Evolutionary conservation across 2,888 invertebrate species (phyloP).

Genomic region (Rhingia campestris): DNA sequence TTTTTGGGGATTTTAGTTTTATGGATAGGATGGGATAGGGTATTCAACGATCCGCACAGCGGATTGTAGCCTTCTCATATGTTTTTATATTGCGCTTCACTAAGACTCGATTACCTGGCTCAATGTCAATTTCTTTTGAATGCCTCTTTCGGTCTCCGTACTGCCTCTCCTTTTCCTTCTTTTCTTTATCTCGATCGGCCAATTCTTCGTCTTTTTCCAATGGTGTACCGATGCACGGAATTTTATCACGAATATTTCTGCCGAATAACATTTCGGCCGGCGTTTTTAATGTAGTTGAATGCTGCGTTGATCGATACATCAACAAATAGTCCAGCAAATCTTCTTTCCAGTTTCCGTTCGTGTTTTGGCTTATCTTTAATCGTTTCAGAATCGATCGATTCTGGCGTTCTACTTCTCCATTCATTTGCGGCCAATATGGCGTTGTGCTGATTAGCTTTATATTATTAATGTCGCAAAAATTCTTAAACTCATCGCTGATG

Average conservation of each 20-base stretch:
- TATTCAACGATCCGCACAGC: too few relatives aligned
- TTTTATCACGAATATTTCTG: constrained; percentile 74
- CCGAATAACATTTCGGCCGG: constrained; percentile 75
- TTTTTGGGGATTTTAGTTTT: too few relatives aligned
- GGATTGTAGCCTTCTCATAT: too few relatives aligned
- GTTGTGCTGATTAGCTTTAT: constrained; percentile 71
- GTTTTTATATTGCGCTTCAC: too few relatives aligned
- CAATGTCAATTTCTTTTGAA: constrained; percentile 10
- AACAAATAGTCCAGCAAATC: constrained; percentile 66
- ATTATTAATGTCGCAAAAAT: constrained; percentile 63
- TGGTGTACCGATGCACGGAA: constrained; percentile 53
- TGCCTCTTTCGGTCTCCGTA: constrained; percentile 41
- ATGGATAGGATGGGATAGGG: too few relatives aligned
- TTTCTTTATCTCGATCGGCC: constrained; percentile 44
- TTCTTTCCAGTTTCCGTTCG: constrained; percentile 67
- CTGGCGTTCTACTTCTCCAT: constrained; percentile 77
- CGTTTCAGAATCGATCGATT: constrained; percentile 76
- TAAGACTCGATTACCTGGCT: constrained; percentile 22
- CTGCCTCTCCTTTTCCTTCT: constrained; percentile 36
- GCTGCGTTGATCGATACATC: constrained; percentile 73
- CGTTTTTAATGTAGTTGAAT: constrained; percentile 76
- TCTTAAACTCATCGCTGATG: constrained; percentile 73
- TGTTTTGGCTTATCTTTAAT: constrained; percentile 69
- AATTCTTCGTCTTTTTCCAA: constrained; percentile 32
- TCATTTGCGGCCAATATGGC: constrained; percentile 76